phyloP scores from a whole-genome alignment of 2,888 invertebrate species.

The Augochlorella aurata region DNA sequence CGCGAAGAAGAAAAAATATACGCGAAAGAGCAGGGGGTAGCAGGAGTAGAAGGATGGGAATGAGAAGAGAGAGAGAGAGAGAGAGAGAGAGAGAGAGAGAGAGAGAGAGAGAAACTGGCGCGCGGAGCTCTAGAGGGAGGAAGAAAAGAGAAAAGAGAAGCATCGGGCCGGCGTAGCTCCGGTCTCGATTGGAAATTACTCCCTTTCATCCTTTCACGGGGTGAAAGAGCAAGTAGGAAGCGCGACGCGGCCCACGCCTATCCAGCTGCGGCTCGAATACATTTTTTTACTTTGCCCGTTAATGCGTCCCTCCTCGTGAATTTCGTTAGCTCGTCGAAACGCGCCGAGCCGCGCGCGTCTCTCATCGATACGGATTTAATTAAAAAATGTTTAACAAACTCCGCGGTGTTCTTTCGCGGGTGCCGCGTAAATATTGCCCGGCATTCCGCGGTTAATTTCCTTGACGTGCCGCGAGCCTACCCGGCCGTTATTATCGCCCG shows the following conservation, averaged over 20 bases:
- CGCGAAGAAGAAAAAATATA: constrained; percentile 1
- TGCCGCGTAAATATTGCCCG: constrained; percentile 71
- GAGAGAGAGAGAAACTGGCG: background rate
- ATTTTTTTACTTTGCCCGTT: constrained; percentile 33
- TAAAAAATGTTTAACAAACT: constrained; percentile 76
- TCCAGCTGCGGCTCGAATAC: constrained; percentile 50
- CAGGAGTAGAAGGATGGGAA: constrained; percentile 15
- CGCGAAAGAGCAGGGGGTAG: background rate
- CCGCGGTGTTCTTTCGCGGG: constrained; percentile 33
- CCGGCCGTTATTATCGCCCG: constrained; percentile 49
- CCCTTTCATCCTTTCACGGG: constrained; percentile 68
- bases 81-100: background rate
- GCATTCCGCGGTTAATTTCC: constrained; percentile 79
- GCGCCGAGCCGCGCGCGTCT: constrained; percentile 10
- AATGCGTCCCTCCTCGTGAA: constrained; percentile 38
- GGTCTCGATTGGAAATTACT: constrained; percentile 72
- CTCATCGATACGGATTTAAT: constrained; percentile 74
- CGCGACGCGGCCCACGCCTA: constrained; percentile 48
- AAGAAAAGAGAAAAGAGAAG: constrained; percentile 42
- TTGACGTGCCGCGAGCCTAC: constrained; percentile 56
- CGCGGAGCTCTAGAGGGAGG: background rate
- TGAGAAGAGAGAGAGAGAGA: background rate
- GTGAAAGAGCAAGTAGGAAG: constrained; percentile 68
- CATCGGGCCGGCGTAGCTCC: constrained; percentile 42
- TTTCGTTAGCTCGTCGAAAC: constrained; percentile 38